Evolutionary conservation across 2,888 invertebrate species (phyloP).

Genomic region (Drosophila fulvimacula): DNA sequence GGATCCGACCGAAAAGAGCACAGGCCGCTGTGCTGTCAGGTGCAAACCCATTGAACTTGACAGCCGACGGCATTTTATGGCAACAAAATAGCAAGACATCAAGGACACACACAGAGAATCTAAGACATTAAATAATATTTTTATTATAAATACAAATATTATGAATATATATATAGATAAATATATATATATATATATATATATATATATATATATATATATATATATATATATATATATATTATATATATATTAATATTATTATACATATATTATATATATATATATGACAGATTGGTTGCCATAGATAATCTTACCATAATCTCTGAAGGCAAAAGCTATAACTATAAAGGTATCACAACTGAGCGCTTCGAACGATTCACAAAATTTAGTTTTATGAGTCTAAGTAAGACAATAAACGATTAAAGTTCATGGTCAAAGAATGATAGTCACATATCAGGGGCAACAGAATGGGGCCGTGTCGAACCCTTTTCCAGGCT

Average conservation of each 20-base stretch:
- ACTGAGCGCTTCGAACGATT: background rate
- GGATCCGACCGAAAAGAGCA: background rate
- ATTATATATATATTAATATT: no score
- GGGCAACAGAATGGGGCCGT: background rate
- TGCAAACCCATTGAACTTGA: conserved; percentile 55
- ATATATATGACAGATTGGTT: background rate
- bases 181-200: background rate
- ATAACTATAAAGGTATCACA: background rate
- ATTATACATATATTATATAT: background rate
- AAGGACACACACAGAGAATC: conserved; percentile 33
- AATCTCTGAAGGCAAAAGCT: background rate
- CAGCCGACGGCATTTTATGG: conserved; percentile 10
- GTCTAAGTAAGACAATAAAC: conserved; percentile 6
- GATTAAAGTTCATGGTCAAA: conserved; percentile 16
- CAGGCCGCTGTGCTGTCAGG: conserved; percentile 38
- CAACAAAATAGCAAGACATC: conserved; percentile 25
- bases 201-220: no score
- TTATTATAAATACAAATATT: background rate
- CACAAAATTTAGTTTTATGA: background rate
- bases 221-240: no score
- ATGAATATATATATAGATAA: background rate
- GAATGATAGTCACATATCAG: conserved; percentile 26
- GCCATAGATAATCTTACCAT: no score
- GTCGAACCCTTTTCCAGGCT: conserved; percentile 31
- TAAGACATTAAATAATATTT: background rate